These are phyloP conservation scores for Galerucella pusilla DNA, from an alignment of 2,888 invertebrate species.

Conservation along the genomic window DNA sequence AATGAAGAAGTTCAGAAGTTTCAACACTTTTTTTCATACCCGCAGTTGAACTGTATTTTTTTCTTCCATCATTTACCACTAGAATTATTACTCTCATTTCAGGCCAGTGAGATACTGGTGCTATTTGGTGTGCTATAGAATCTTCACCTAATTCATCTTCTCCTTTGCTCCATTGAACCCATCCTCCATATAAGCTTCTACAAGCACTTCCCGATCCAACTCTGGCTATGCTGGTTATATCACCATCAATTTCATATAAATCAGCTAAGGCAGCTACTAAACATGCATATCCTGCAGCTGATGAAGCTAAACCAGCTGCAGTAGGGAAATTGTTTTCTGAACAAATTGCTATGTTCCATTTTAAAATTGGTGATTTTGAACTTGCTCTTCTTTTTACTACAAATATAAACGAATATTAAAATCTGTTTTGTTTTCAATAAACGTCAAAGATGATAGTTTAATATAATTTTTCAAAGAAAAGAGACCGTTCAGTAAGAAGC, in stretches of 20 bases:
- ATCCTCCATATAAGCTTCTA: conserved; percentile 93
- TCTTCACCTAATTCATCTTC: conserved; percentile 72
- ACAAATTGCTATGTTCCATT: conserved; percentile 84
- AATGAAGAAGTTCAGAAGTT: conserved; percentile 85
- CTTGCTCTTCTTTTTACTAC: conserved; percentile 67
- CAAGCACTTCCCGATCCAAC: conserved; percentile 96
- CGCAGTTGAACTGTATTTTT: conserved; percentile 85
- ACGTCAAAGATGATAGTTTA: too few relatives aligned
- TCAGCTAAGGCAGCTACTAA: conserved; percentile 83
- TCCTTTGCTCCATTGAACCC: conserved; percentile 92
- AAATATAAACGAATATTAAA: conserved; percentile 7
- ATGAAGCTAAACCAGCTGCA: conserved; percentile 97
- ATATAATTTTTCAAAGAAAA: too few relatives aligned
- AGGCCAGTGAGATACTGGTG: conserved; percentile 84
- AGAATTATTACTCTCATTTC: conserved; percentile 89
- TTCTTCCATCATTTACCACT: conserved; percentile 86
- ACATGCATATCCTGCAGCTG: conserved; percentile 98
- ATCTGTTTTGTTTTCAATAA: too few relatives aligned
- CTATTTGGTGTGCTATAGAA: conserved; percentile 81
- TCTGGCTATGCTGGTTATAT: conserved; percentile 83
- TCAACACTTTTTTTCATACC: conserved; percentile 87
- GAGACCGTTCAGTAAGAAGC: too few relatives aligned
- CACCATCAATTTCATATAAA: conserved; percentile 78
- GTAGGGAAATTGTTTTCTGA: conserved; percentile 98
- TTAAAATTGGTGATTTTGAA: conserved; percentile 60